Evolutionary conservation across 2,113 vertebrate species (phyloP), one percentile per base, ranked within the genome.

Genomic region (Aptenodytes patagonicus): DNA sequence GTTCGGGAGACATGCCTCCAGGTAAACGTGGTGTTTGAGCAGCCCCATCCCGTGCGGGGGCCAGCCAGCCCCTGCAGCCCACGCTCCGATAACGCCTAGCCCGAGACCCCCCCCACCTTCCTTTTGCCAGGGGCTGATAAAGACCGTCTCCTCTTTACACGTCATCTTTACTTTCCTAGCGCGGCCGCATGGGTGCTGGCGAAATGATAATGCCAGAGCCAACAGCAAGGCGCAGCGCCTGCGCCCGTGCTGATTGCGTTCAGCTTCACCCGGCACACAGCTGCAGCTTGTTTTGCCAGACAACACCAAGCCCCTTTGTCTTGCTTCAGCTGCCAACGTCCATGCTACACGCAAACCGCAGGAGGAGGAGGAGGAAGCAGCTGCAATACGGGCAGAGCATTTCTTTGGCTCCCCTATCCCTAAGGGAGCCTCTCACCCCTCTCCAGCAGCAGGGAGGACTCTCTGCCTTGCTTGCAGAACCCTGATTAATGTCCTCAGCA

Each of bases 121-220:
- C 29, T 42, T 18, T 4, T 47, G 38, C 11, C 8, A 0, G 32
- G 31, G 42, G 11, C 10, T 5, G 44, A 49, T 58, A 24, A 25
- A 9, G 24, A 2, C 9, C 2, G 1, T 10, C 31, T n/a, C 9
- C 31, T 15, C 51, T 32, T 32, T 4, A 20, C 6, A 31, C 36
- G 0, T 3, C 13, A 4, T 2, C 15, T 17, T 4, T 0, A 2
- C 10, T 20, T 21, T 8, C 47, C 38, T 4, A 1, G 26, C 5
- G 0, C 1, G 11, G 9, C 46, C 2, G 28, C 17, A 2, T 1
- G 9, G 15, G 16, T 24, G 8, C n/a, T 3, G 3, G 36, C 1
- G 11, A 5, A 13, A 8, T 0, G 19, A 7, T 9, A 71, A 42
- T 1, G 4, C 4, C 11, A 3, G 36, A 13, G 46, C 24, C 13